Percentiles rank a stretch among this genome's conserved stretches.
Evolutionary conservation across 2,888 invertebrate genomes (phyloP).

Genomic region (Itoplectis maculator): DNA sequence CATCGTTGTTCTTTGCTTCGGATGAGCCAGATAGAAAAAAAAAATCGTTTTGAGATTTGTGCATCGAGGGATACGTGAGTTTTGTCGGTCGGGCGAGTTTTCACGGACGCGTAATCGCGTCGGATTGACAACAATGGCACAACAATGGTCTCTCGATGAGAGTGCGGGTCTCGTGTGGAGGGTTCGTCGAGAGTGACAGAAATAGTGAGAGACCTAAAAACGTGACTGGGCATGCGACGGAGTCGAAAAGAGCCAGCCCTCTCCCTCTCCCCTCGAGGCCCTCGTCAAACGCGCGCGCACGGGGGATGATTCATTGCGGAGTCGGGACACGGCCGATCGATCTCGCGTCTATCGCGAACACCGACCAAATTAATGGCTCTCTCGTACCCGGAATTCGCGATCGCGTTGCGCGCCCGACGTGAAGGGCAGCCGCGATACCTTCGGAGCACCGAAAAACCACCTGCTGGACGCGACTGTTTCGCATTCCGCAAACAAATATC

Average conservation of each 20-base stretch:
- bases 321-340: slow-evolving; percentile 76
- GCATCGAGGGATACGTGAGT: slow-evolving; percentile 27
- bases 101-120: slow-evolving; percentile 54
- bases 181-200: slow-evolving; percentile 43
- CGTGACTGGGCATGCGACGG: slow-evolving; percentile 75
- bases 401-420: slow-evolving; percentile 21
- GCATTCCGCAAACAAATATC: slow-evolving; percentile 17
- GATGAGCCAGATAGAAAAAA: slow-evolving; percentile 19
- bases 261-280: slow-evolving; percentile 55
- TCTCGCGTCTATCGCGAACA: slow-evolving; percentile 70
- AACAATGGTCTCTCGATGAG: slow-evolving; percentile 55
- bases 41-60: slow-evolving; percentile 34
- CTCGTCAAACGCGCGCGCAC: slow-evolving; percentile 69
- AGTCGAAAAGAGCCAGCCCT: slow-evolving; percentile 46
- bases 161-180: slow-evolving; percentile 50
- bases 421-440: not conserved
- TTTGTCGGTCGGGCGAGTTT: slow-evolving; percentile 36
- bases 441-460: slow-evolving; percentile 50
- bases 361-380: slow-evolving; percentile 75
- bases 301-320: slow-evolving; percentile 77
- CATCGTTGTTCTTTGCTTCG: not conserved
- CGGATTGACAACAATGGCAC: slow-evolving; percentile 59
- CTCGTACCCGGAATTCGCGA: slow-evolving; percentile 71
- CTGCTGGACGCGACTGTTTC: slow-evolving; percentile 57
- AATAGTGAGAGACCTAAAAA: slow-evolving; percentile 70